A percentile compares a stretch with the other conserved stretches of the same genome.
Conservation (phyloP, 1,140 invertebrate genomes). For the Meloidogyne hapla region DNA sequence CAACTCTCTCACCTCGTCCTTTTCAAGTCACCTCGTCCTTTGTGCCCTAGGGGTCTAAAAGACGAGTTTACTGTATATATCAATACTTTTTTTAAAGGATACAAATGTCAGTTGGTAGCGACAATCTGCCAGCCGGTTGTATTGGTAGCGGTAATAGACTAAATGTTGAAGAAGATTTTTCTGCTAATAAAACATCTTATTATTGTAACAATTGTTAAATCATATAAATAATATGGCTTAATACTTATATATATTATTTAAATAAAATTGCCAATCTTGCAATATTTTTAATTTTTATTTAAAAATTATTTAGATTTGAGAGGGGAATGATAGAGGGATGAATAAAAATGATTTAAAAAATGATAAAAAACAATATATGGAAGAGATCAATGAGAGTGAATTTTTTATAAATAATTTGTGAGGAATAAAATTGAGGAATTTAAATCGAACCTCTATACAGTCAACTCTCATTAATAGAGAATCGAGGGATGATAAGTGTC, state of each 20-base stretch:
- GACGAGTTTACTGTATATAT: too few species aligned
- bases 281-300: too few species aligned
- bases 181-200: constrained; percentile 32
- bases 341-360: neutral
- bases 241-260: too few species aligned
- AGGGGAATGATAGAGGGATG: too few species aligned
- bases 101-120: constrained; percentile 59
- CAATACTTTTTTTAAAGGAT: constrained; percentile 37
- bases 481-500: too few species aligned
- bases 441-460: too few species aligned
- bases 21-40: neutral
- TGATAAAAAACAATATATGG: neutral
- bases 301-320: too few species aligned
- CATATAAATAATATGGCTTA: neutral
- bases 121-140: constrained; percentile 54
- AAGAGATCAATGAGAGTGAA: neutral
- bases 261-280: too few species aligned
- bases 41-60: neutral
- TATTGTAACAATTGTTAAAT: constrained; percentile 34
- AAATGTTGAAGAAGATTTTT: constrained; percentile 44
- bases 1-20: too few species aligned
- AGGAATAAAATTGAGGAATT: too few species aligned
- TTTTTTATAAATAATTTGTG: too few species aligned
- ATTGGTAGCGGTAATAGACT: constrained; percentile 50
- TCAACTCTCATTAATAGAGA: too few species aligned